phyloP scores from a whole-genome alignment of 2,113 vertebrate genomes.

The Brachionichthys hirsutus region DNA sequence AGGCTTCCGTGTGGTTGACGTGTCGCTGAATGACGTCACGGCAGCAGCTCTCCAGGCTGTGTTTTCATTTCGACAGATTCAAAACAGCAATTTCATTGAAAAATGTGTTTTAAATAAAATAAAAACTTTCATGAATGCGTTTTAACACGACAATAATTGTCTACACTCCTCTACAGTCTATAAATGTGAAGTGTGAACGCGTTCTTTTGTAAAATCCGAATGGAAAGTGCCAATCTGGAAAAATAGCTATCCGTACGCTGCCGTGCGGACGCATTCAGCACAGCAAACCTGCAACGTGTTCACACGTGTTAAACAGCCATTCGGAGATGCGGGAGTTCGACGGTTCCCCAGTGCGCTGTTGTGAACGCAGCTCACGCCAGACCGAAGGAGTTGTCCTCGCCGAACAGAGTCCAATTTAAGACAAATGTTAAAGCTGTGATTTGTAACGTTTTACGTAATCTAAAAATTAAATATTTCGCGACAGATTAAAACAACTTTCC shows the following conservation, averaged over 20 bases:
- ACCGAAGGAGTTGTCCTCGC: constrained; percentile 61
- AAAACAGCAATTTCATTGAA: neutral
- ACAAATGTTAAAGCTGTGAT: constrained; percentile 24
- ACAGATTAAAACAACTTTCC: constrained; percentile 24
- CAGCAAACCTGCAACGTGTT: constrained; percentile 10
- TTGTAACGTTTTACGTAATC: neutral
- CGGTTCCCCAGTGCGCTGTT: neutral
- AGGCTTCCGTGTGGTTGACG: constrained; percentile 71
- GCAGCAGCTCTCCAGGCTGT: neutral
- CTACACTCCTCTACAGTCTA: too few relatives aligned
- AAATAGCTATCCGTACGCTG: neutral
- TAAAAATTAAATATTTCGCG: constrained; percentile 26
- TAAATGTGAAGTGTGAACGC: too few relatives aligned
- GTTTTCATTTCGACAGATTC: constrained; percentile 31
- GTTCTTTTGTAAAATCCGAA: neutral
- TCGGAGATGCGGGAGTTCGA: neutral
- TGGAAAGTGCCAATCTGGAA: constrained; percentile 45
- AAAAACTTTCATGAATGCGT: too few relatives aligned
- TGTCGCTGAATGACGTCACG: constrained; percentile 54
- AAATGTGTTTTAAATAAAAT: too few relatives aligned
- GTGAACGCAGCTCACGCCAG: constrained; percentile 56
- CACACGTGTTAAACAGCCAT: constrained; percentile 10
- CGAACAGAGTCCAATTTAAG: constrained; percentile 60
- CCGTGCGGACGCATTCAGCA: constrained; percentile 45
- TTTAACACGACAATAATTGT: too few relatives aligned